Evolutionary conservation across 2,888 invertebrate genomes (phyloP), one percentile per base, ranked within the genome.

Genomic region (Tanypteryx hageni): DNA sequence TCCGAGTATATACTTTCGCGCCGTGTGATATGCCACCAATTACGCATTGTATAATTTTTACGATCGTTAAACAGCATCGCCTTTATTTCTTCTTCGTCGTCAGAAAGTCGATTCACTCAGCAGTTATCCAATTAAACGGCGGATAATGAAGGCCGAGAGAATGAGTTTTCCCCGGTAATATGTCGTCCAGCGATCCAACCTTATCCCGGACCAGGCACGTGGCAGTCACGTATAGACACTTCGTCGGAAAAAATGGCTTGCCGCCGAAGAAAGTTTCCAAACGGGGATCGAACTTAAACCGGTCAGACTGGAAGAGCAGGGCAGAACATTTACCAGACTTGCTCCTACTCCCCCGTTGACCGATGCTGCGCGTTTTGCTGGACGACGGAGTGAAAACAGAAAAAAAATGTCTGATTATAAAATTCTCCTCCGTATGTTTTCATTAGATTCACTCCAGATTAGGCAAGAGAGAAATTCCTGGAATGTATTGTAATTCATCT

Each of bases 241-340:
- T 18, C 68, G 18, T n/a, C 68, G 18, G 68, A 68, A 68, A 68
- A 64, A 68, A 22, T 68, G 1, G 44, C 44, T 44, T 44, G 68
- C 76, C 18, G 68, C 68, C 27, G 22, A 76, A 76, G 76, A 76
- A 76, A 76, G 76, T 76, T 76, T 22, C 64, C 22, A 22, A 68
- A 22, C 76, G 76, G 76, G 76, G 27, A 13, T 76, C 76, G 76
- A 76, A 76, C 76, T 22, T 76, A 22, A 76, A 76, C 76, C 76
- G 76, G 76, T 76, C 27, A 27, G 76, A 76, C 76, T 22, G 76
- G 76, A 76, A 76, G 76, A 76, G 18, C 68, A 22, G 68, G 68
- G 68, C 68, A n/a, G 68, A 68, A 10, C n/a, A 22, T 68, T 68
- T 68, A n/a, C 68, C 68, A 68, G 18, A 9, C 68, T 68, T 9